Percentiles rank a stretch among this genome's conserved stretches.
These are phyloP conservation scores for Sycophila sp. DNA, from an alignment of 1,140 invertebrate genomes.

Conservation along the genomic window DNA sequence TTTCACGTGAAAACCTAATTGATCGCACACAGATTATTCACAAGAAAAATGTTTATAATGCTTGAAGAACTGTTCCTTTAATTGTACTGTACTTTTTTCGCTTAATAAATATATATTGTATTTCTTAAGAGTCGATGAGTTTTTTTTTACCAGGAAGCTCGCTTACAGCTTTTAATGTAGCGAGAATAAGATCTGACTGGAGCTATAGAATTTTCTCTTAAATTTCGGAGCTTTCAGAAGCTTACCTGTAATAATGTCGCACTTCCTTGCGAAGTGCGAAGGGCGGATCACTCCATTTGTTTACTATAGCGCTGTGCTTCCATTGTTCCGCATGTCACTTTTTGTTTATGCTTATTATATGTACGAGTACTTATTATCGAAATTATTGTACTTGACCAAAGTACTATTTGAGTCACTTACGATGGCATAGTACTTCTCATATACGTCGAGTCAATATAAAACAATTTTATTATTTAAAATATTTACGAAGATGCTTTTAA, in stretches of 20 bases:
- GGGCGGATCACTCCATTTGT: conserved; percentile 1
- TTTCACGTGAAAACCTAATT: background rate
- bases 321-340: background rate
- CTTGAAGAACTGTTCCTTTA: background rate
- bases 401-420: conserved; percentile 19
- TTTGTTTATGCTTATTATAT: background rate
- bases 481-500: conserved; percentile 29
- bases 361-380: conserved; percentile 13
- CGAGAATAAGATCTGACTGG: conserved; percentile 12
- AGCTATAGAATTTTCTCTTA: background rate
- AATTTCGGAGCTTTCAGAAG: background rate
- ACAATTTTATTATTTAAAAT: conserved; percentile 35
- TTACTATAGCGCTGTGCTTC: background rate
- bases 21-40: background rate
- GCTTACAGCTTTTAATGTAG: conserved; percentile 7
- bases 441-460: conserved; percentile 27
- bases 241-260: conserved; percentile 16
- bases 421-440: conserved; percentile 10
- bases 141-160: conserved; percentile 7
- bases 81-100: conserved; percentile 21
- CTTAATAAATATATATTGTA: conserved; percentile 6
- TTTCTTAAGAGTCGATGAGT: conserved; percentile 1
- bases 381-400: conserved; percentile 36
- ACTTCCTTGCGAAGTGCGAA: background rate
- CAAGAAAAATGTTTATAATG: background rate